These are phyloP conservation scores for Gymnobelideus leadbeateri DNA, from an alignment of 2,113 vertebrate genomes.

Conservation along the genomic window DNA sequence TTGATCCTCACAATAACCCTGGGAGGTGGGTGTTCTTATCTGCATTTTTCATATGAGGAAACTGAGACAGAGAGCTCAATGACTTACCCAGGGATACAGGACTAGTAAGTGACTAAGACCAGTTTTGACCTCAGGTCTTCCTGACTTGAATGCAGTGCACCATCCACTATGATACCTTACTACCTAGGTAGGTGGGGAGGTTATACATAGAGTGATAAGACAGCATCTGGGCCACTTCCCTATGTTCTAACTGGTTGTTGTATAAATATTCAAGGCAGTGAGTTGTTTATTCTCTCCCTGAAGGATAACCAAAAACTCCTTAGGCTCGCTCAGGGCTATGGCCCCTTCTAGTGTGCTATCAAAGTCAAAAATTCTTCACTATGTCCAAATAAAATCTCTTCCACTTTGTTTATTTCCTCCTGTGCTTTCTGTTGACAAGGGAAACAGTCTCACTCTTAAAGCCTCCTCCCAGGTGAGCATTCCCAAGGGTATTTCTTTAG, in stretches of 20 bases:
- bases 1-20: too few relatives aligned
- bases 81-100: neutral
- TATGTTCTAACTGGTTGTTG: conserved; percentile 19
- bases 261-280: neutral
- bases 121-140: neutral
- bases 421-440: neutral
- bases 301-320: neutral
- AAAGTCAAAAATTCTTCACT: conserved; percentile 21
- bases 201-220: conserved; percentile 69
- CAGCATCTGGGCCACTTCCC: conserved; percentile 40
- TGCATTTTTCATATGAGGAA: neutral
- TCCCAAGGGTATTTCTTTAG: neutral
- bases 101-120: neutral
- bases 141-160: neutral
- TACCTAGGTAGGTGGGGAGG: conserved; percentile 64
- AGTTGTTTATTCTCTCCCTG: neutral
- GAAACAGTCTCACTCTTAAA: neutral
- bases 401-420: neutral
- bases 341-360: neutral
- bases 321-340: neutral
- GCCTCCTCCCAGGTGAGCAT: neutral
- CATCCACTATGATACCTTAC: neutral
- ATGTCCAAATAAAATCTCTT: conserved; percentile 12
- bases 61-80: neutral
- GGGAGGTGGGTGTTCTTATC: neutral